phyloP scores from a whole-genome alignment of 2,797 vertebrate species.

The Craterocephalus amniculus region DNA sequence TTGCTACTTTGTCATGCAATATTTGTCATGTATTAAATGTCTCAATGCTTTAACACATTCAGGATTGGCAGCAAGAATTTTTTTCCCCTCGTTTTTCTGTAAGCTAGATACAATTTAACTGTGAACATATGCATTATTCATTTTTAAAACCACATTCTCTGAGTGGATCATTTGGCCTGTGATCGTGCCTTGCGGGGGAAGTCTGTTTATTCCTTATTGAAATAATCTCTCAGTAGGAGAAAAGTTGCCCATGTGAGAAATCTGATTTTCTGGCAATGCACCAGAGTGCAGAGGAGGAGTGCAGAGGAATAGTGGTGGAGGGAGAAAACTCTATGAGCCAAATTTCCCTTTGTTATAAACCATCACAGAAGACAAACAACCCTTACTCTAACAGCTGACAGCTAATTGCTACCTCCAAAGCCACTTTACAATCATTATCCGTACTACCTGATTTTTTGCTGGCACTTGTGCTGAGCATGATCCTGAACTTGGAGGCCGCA shows the following conservation, averaged over 20 bases:
- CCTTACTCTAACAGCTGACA: slow-evolving; percentile 50
- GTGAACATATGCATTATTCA: slow-evolving; percentile 78
- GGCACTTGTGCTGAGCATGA: slow-evolving; percentile 43
- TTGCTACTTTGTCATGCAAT: slow-evolving; percentile 29
- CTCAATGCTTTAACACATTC: slow-evolving; percentile 54
- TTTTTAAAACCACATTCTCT: slow-evolving; percentile 76
- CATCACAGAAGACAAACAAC: slow-evolving; percentile 64
- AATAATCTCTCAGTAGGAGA: slow-evolving; percentile 79
- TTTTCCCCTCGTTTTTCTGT: slow-evolving; percentile 26
- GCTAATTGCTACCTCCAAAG: slow-evolving; percentile 65
- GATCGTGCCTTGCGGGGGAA: slow-evolving; percentile 77
- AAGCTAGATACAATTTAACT: slow-evolving; percentile 64
- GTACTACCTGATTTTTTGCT: slow-evolving; percentile 62
- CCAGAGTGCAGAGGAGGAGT: slow-evolving; percentile 73
- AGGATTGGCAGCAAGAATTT: slow-evolving; percentile 50
- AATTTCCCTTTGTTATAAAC: slow-evolving; percentile 62
- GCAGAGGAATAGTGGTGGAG: slow-evolving; percentile 46
- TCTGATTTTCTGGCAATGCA: slow-evolving; percentile 78
- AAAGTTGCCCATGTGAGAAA: slow-evolving; percentile 81
- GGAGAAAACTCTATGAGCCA: slow-evolving; percentile 41
- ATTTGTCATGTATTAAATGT: slow-evolving; percentile 24
- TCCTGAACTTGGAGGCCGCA: slow-evolving; percentile 55
- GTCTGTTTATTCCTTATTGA: slow-evolving; percentile 81
- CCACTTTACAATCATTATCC: slow-evolving; percentile 72
- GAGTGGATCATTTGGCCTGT: slow-evolving; percentile 78